Evolutionary conservation across 2,113 vertebrate genomes (phyloP).

Genomic region (Cyprinodon brontotheroides): DNA sequence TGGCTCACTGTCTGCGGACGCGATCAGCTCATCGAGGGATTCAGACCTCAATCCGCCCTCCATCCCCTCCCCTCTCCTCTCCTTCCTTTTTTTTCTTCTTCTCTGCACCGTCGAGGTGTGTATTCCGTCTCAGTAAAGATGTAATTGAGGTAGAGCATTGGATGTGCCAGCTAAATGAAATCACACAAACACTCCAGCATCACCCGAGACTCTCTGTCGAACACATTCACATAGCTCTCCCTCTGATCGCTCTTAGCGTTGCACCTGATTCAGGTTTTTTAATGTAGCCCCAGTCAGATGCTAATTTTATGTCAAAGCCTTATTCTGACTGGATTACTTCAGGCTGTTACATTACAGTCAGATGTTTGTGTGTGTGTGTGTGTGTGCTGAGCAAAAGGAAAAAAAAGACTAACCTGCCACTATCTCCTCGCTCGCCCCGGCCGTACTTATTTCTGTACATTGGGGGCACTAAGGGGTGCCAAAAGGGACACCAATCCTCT

Average conservation of each 20-base stretch:
- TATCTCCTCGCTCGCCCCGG: slow-evolving; percentile 50
- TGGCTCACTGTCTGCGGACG: slow-evolving; percentile 71
- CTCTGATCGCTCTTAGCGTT: slow-evolving; percentile 49
- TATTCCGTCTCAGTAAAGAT: slow-evolving; percentile 72
- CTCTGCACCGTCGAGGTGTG: slow-evolving; percentile 63
- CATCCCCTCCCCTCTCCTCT: background rate
- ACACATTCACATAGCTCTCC: slow-evolving; percentile 52
- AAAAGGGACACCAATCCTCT: slow-evolving; percentile 74
- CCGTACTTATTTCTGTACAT: slow-evolving; percentile 49
- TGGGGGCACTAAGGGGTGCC: slow-evolving; percentile 56
- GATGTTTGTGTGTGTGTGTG: slow-evolving; percentile 38
- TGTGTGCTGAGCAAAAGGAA: slow-evolving; percentile 25
- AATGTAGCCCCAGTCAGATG: slow-evolving; percentile 64
- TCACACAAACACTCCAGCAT: slow-evolving; percentile 65
- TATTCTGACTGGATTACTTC: slow-evolving; percentile 60
- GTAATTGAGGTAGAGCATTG: slow-evolving; percentile 75
- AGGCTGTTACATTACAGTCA: slow-evolving; percentile 54
- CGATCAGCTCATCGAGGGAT: slow-evolving; percentile 79
- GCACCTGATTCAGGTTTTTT: slow-evolving; percentile 54
- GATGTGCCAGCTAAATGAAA: slow-evolving; percentile 76
- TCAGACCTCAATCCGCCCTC: slow-evolving; percentile 62
- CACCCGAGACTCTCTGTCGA: slow-evolving; percentile 55
- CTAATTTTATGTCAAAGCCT: slow-evolving; percentile 64
- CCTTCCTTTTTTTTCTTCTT: slow-evolving; percentile 5
- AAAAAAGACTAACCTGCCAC: slow-evolving; percentile 55